Percentiles rank a stretch among this genome's conserved stretches.
phyloP scores from a whole-genome alignment of 1,140 invertebrate species.

The Ceratoteleas bidentatus region DNA sequence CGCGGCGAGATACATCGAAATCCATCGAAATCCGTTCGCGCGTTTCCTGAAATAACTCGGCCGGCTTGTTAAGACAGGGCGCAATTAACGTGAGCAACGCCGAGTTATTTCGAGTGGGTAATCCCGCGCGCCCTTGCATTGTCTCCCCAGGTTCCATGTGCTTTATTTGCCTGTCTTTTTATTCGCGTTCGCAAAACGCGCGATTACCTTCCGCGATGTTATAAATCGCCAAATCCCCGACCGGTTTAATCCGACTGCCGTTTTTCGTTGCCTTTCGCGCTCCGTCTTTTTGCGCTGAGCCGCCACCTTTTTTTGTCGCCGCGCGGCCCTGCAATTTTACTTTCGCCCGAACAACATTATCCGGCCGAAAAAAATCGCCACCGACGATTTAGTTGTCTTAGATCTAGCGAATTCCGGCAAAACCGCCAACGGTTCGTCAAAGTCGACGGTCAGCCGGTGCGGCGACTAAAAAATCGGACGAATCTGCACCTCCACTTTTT shows the following conservation, averaged over 20 bases:
- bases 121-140: slow-evolving; percentile 61
- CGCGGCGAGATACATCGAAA: slow-evolving; percentile 58
- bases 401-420: slow-evolving; percentile 15
- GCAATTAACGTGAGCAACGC: slow-evolving; percentile 56
- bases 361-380: slow-evolving; percentile 19
- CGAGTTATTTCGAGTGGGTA: slow-evolving; percentile 57
- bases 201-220: slow-evolving; percentile 70
- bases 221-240: slow-evolving; percentile 76
- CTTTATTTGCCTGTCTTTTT: slow-evolving; percentile 52
- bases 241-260: slow-evolving; percentile 71
- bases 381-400: slow-evolving; percentile 55
- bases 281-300: neutral
- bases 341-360: slow-evolving; percentile 36
- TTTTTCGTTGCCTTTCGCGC: slow-evolving; percentile 18
- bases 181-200: slow-evolving; percentile 52
- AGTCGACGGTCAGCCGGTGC: slow-evolving; percentile 48
- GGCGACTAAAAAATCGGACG: slow-evolving; percentile 36
- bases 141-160: slow-evolving; percentile 39
- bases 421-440: slow-evolving; percentile 32
- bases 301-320: neutral
- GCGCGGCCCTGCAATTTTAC: slow-evolving; percentile 23
- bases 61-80: slow-evolving; percentile 54
- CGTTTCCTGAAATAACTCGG: slow-evolving; percentile 54
- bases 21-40: slow-evolving; percentile 54
- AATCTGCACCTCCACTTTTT: slow-evolving; percentile 4